Base-by-base conservation (phyloP, 2,888 invertebrate genomes). In the Euphydryas editha region DNA sequence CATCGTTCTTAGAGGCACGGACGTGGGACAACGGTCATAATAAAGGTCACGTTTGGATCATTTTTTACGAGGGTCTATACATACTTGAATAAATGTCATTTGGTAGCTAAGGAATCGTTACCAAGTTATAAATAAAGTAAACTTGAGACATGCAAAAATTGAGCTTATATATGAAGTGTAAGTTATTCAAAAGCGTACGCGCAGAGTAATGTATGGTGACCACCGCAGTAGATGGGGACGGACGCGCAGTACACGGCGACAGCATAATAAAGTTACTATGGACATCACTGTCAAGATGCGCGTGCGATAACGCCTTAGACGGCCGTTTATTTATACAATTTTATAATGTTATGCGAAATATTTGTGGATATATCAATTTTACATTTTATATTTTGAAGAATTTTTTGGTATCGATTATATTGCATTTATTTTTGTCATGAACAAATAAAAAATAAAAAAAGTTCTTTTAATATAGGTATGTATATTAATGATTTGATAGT, bases 191-290 rank as follows among this genome's bases (percentile, higher is more conserved):
- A 78, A 76, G 81, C 79, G 76, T 74, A 79, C 73, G 71, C 69
- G 73, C 67, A 72, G 73, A 71, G 78, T 85, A 82, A 86, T 79
- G 76, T 80, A 84, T 78, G 79, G 74, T 74, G 87, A 75, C 86
- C 88, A 88, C 85, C 87, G 78, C 78, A 69, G 81, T 77, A 62
- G 83, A 78, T 74, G 66, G 77, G 70, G 73, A 62, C 69, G 75
- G 83, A 80, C 81, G 81, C 81, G 83, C 77, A 75, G 79, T 75
- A 75, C 79, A 83, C 84, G 83, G 74, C 78, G 77, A 77, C 81
- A 78, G 86, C 85, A 90, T 88, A 86, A 83, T 82, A 85, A 86
- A 81, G 81, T 73, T 73, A 51, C 72, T 70, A 67, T 72, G 71
- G 73, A 75, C 73, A 30, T 70, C 76, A 68, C 68, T 80, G 81